Conservation (phyloP, 2,113 vertebrate genomes). For the Microtus ochrogaster region DNA sequence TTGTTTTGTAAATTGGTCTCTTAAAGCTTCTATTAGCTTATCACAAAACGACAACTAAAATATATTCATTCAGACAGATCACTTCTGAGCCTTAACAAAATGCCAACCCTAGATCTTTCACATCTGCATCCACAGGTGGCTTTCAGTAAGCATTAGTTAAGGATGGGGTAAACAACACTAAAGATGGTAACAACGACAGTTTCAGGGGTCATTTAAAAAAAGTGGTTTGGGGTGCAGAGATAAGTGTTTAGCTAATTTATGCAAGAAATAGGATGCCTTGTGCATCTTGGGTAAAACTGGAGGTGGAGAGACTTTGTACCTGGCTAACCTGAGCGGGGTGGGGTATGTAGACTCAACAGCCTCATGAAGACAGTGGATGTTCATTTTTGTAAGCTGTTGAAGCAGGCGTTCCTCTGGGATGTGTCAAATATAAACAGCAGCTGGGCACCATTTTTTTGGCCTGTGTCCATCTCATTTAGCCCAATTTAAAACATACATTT, state of each 20-base stretch:
- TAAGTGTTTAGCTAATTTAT: neutral
- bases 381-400: neutral
- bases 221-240: neutral
- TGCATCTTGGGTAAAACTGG: neutral
- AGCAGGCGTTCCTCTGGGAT: neutral
- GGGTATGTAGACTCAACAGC: neutral
- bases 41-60: neutral
- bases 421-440: neutral
- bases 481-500: neutral
- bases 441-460: no score
- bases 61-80: neutral
- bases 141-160: neutral
- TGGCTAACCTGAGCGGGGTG: neutral
- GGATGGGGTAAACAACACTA: neutral
- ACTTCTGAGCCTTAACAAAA: neutral
- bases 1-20: neutral
- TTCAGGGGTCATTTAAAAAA: neutral
- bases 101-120: neutral
- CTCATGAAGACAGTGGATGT: neutral
- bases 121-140: neutral
- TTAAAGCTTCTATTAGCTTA: neutral
- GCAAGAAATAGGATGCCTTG: neutral
- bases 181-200: no score
- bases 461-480: neutral
- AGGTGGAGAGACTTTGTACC: neutral